Base-by-base conservation (phyloP, 2,113 vertebrate genomes). In the Anguilla japonica region DNA sequence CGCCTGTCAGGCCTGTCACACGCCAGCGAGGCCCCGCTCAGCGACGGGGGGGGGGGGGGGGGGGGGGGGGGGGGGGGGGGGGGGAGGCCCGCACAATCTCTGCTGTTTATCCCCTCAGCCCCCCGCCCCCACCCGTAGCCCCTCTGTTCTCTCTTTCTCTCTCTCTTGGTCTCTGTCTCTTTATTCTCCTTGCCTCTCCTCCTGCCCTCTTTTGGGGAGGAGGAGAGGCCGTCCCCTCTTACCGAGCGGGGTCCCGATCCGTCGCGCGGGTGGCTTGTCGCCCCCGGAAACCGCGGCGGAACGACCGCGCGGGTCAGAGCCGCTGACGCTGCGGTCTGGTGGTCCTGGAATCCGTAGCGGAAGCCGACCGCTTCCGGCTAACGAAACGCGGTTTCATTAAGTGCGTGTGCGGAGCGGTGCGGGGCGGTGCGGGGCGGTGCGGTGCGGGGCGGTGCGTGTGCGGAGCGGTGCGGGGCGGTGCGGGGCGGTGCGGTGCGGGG, bases 1-100 rank as follows among this genome's bases (percentile, higher is more conserved):
- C 91, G 92, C 95, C 95, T 96, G 97, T 97, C 97, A 97, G 89
- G 89, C 85, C 89, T 89, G 90, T 91, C 91, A 93, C 96, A 95
- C 95, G 94, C 94, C 94, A 92, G 92, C 93, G 90, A 95, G 94
- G 94, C 90, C 85, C 94, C 91, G 80, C 89, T 91, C 87, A 81
- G 90, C 91, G 89, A 90, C 93, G 91, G 89, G 88, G 79, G 89
- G 89, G 67, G 92, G 89, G 34, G 43, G 67, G 82, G 34, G 40
- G 78, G 20, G 53, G 84, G 53, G n/a, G 34, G 34, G 1, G 34
- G 34, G 34, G 41, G 39, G 41, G 50, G 84, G 75, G 34, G 34
- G 34, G 43, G 41, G 50, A n/a, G 84, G 81, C 46, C 41, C 14
- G 40, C 63, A 20, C 13, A 20, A 40, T 82, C 63, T 86, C 43